Conservation (phyloP, 2,888 invertebrate genomes). For the Cheilosia variabilis region DNA sequence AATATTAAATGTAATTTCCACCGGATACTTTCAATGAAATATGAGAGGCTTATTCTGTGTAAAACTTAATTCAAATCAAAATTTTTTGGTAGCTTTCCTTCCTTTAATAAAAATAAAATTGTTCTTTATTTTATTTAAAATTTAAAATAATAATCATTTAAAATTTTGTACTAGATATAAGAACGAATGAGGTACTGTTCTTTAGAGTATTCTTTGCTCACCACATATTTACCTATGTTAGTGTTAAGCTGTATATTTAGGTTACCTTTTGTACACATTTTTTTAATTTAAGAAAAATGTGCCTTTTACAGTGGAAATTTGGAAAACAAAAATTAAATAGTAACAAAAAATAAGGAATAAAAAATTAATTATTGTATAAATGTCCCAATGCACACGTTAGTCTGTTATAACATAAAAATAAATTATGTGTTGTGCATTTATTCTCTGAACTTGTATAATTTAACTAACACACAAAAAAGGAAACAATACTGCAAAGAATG, state of each 20-base stretch:
- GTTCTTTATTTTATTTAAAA: neutral
- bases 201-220: neutral
- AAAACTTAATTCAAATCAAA: neutral
- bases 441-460: slow-evolving; percentile 5
- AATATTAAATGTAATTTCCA: slow-evolving; percentile 9
- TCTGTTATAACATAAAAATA: slow-evolving; percentile 14
- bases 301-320: slow-evolving; percentile 61
- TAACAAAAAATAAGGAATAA: neutral
- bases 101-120: neutral
- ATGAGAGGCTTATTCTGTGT: too few species aligned
- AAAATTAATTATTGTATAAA: slow-evolving; percentile 14
- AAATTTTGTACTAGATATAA: neutral
- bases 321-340: neutral
- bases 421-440: slow-evolving; percentile 2
- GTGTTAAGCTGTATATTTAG: slow-evolving; percentile 24
- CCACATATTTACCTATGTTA: slow-evolving; percentile 18
- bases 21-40: slow-evolving; percentile 9
- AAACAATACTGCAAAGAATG: slow-evolving; percentile 14
- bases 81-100: neutral
- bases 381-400: slow-evolving; percentile 50
- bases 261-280: slow-evolving; percentile 68
- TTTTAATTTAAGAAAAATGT: slow-evolving; percentile 74
- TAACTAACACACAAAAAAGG: slow-evolving; percentile 8
- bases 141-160: neutral
- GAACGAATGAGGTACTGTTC: neutral